A percentile compares a stretch with the other conserved stretches of the same genome.
Conservation (phyloP, 1,140 invertebrate species). For the Sinella curviseta region DNA sequence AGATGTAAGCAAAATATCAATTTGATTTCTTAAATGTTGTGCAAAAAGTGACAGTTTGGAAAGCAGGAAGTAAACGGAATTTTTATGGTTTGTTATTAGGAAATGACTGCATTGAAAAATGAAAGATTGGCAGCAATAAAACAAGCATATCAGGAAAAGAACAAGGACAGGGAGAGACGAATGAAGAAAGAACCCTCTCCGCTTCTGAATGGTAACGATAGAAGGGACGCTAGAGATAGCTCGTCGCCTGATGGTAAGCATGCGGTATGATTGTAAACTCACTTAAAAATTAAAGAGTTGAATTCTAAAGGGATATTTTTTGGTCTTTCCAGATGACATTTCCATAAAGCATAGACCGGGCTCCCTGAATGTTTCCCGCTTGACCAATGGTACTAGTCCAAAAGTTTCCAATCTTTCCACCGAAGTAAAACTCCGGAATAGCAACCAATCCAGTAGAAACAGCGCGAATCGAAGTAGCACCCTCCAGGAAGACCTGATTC, state of each 20-base stretch:
- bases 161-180: conserved; percentile 13
- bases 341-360: background rate
- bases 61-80: too few species aligned
- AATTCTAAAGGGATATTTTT: too few species aligned
- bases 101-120: conserved; percentile 44
- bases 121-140: conserved; percentile 49
- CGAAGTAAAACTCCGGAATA: conserved; percentile 51
- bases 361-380: background rate
- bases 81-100: too few species aligned
- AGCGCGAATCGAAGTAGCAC: conserved; percentile 69
- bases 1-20: background rate
- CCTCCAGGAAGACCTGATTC: conserved; percentile 83
- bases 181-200: conserved; percentile 4
- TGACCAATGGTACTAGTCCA: conserved; percentile 33
- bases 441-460: conserved; percentile 2
- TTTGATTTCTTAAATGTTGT: background rate
- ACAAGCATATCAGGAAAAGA: conserved; percentile 46
- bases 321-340: background rate
- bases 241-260: conserved; percentile 6
- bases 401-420: conserved; percentile 27
- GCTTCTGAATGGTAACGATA: background rate
- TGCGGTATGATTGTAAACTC: too few species aligned
- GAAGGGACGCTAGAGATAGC: background rate
- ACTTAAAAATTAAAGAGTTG: too few species aligned
- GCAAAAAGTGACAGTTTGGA: background rate